These are phyloP conservation scores for Apamea anceps DNA, from an alignment of 2,888 invertebrate species.

Conservation along the genomic window DNA sequence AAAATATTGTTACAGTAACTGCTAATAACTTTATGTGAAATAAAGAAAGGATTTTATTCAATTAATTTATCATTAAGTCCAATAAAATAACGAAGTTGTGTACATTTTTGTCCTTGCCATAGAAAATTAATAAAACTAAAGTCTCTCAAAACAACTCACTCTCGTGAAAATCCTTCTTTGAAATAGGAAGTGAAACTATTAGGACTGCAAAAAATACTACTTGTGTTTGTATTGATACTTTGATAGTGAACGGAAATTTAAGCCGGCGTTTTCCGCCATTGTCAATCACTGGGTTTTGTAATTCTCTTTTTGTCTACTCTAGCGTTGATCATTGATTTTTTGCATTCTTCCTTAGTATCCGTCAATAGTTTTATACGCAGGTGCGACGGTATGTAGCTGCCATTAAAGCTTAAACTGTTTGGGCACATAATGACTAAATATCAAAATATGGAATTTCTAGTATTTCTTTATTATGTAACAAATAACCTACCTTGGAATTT, in stretches of 20 bases:
- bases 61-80: background rate
- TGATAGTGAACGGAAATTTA: constrained; percentile 42
- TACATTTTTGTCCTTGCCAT: background rate
- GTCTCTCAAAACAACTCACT: no score
- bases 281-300: constrained; percentile 19
- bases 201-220: constrained; percentile 10
- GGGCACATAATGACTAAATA: background rate
- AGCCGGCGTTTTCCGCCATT: constrained; percentile 32
- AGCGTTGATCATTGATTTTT: constrained; percentile 9
- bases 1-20: background rate
- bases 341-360: background rate
- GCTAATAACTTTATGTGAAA: background rate
- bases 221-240: constrained; percentile 14
- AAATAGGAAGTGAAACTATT: constrained; percentile 32
- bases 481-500: background rate
- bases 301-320: background rate
- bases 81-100: background rate
- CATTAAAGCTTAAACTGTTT: background rate
- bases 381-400: background rate
- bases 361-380: background rate
- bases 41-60: background rate
- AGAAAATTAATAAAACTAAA: background rate
- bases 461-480: background rate
- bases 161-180: background rate
- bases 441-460: background rate